Evolutionary conservation across 2,113 vertebrate species (phyloP).

Genomic region (Raja brachyura): DNA sequence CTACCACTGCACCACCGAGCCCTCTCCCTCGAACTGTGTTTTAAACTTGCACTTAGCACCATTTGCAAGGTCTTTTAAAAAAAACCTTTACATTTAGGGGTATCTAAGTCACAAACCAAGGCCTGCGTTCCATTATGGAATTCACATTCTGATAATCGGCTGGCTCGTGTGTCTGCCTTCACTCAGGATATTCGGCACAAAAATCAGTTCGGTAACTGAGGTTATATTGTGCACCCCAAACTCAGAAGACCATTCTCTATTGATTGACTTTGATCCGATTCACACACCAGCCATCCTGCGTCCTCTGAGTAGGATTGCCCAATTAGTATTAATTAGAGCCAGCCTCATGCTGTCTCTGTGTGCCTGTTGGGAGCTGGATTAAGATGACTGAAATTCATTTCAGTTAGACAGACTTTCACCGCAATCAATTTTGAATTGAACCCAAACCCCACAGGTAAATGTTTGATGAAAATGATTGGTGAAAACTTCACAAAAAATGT

Average conservation of each 20-base stretch:
- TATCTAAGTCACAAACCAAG: background rate
- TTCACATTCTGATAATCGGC: background rate
- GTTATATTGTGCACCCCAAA: background rate
- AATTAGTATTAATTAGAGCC: constrained; percentile 18
- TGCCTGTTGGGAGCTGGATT: background rate
- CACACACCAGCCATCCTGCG: background rate
- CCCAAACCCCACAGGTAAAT: background rate
- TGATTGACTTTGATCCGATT: background rate
- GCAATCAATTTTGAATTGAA: constrained; percentile 10
- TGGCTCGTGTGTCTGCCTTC: background rate
- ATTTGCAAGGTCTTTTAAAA: background rate
- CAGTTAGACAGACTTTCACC: background rate
- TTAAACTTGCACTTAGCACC: background rate
- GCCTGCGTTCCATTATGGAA: background rate
- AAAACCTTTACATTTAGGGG: background rate
- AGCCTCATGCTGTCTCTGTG: background rate
- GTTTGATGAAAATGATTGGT: background rate
- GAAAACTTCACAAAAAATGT: background rate
- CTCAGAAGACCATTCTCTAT: background rate
- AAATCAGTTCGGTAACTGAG: background rate
- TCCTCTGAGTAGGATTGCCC: background rate
- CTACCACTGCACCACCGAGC: too few relatives aligned
- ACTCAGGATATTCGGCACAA: background rate
- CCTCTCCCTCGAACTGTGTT: background rate
- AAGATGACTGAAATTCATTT: background rate